Conservation (phyloP, 1,140 invertebrate genomes). For the Episyrphus balteatus region DNA sequence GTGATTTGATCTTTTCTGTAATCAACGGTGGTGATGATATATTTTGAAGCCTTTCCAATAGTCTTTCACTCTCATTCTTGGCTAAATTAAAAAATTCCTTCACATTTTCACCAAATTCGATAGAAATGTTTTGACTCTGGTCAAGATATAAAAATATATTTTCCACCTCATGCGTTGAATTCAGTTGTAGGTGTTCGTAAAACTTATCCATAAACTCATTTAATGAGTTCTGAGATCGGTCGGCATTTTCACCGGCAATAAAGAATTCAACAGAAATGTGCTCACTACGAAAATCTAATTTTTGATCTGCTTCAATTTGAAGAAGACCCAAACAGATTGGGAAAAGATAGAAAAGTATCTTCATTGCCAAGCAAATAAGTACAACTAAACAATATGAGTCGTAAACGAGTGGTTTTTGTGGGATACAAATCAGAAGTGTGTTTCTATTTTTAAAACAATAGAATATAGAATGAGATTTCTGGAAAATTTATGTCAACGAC, state of each 20-base stretch:
- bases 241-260: conserved; percentile 9
- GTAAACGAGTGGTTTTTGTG: no score
- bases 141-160: no score
- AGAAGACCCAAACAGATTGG: no score
- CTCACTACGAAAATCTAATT: conserved; percentile 6
- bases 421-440: no score
- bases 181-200: conserved; percentile 23
- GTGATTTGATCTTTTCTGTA: conserved; percentile 13
- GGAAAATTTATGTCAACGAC: no score
- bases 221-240: conserved; percentile 14
- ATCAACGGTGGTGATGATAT: conserved; percentile 16
- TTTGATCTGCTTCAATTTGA: no score
- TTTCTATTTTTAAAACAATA: no score
- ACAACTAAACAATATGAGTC: no score
- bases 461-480: no score
- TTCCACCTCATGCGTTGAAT: conserved; percentile 11
- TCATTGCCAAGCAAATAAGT: no score
- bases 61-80: conserved; percentile 18
- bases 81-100: conserved; percentile 15
- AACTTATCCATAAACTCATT: conserved; percentile 19
- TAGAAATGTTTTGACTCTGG: background rate
- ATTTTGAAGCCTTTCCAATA: conserved; percentile 23
- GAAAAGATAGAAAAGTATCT: no score
- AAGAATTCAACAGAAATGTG: conserved; percentile 20
- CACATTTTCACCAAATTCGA: conserved; percentile 11